Percentiles rank a stretch among this genome's conserved stretches.
These are phyloP conservation scores for Sipha maydis DNA, from an alignment of 2,888 invertebrate genomes.

Conservation along the genomic window DNA sequence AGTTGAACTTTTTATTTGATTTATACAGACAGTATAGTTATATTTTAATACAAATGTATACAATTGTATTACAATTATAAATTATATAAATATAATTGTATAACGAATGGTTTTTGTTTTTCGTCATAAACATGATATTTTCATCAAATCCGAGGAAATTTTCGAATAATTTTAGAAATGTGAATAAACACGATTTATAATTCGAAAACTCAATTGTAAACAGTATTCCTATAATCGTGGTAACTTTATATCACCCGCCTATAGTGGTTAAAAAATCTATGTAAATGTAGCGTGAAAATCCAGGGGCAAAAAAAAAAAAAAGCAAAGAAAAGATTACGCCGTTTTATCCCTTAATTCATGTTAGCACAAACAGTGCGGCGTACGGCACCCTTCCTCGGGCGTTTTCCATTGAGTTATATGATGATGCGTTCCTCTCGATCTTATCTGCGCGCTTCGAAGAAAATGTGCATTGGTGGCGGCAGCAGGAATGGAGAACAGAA, in stretches of 20 bases:
- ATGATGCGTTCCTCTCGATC: conserved; percentile 47
- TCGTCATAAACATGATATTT: too few species aligned
- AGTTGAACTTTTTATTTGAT: too few species aligned
- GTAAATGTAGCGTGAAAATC: conserved; percentile 44
- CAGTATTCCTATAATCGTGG: neutral
- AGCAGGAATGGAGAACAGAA: neutral
- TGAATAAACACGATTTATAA: too few species aligned
- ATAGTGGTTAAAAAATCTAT: conserved; percentile 16
- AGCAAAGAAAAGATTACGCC: conserved; percentile 48
- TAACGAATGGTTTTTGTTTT: too few species aligned
- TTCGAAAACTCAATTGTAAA: neutral
- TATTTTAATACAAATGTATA: too few species aligned
- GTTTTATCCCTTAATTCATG: conserved; percentile 61
- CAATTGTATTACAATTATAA: too few species aligned
- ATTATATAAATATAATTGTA: too few species aligned
- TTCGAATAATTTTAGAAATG: too few species aligned
- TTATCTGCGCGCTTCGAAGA: conserved; percentile 37
- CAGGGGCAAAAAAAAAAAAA: conserved; percentile 5
- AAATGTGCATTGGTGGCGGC: conserved; percentile 36
- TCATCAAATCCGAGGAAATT: too few species aligned
- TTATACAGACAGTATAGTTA: too few species aligned
- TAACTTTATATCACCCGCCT: conserved; percentile 1
- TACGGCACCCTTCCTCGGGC: conserved; percentile 12
- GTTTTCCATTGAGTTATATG: conserved; percentile 51
- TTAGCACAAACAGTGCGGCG: conserved; percentile 14